A percentile compares a stretch with the other conserved stretches of the same genome.
phyloP scores from a whole-genome alignment of 2,797 vertebrate genomes.

The Rhinophrynus dorsalis region DNA sequence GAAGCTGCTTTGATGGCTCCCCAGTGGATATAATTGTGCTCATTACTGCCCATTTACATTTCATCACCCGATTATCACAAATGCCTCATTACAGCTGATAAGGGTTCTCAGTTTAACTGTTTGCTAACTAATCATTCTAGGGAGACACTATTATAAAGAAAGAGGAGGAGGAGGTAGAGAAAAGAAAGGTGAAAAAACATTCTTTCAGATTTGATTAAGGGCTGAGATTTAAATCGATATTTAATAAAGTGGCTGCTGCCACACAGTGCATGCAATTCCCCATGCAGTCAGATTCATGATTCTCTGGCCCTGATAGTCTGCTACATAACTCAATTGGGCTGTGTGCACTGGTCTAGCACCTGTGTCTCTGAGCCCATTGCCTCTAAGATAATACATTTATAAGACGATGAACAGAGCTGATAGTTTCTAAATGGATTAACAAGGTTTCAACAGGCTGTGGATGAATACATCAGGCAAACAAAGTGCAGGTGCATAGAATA shows the following conservation, averaged over 20 bases:
- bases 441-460: conserved; percentile 70
- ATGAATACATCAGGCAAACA: conserved; percentile 65
- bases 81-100: conserved; percentile 83
- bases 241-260: conserved; percentile 86
- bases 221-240: conserved; percentile 89
- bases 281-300: conserved; percentile 69
- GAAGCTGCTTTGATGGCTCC: conserved; percentile 74
- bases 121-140: conserved; percentile 71
- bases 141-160: conserved; percentile 59
- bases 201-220: conserved; percentile 81
- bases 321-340: conserved; percentile 76
- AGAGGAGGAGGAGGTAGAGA: conserved; percentile 47
- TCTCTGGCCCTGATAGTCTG: conserved; percentile 63
- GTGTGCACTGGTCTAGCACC: conserved; percentile 73
- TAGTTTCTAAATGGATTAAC: conserved; percentile 80
- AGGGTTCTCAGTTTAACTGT: conserved; percentile 69
- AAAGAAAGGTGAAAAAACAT: conserved; percentile 62
- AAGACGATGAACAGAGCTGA: conserved; percentile 76
- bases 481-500: conserved; percentile 51
- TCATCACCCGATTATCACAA: conserved; percentile 86
- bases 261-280: conserved; percentile 78
- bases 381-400: conserved; percentile 77
- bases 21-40: conserved; percentile 84
- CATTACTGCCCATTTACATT: conserved; percentile 93
- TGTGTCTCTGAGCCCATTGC: conserved; percentile 72